Evolutionary conservation across 2,797 vertebrate species (phyloP), one percentile per base, ranked within the genome.

Genomic region (Echiichthys vipera): DNA sequence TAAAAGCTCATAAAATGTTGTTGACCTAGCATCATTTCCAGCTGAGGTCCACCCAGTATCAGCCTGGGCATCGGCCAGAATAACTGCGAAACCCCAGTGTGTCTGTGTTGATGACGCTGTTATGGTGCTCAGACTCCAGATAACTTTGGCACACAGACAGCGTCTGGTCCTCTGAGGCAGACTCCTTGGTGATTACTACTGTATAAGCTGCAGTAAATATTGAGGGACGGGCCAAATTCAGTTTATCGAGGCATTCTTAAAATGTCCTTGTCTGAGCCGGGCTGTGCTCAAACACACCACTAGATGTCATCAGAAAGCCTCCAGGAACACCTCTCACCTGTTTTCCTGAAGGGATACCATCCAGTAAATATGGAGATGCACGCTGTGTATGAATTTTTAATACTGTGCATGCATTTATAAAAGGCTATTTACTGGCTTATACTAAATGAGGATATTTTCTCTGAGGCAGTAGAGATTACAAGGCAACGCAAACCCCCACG

Each of bases 291-390:
- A 7, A 61, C 17, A 1, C 18, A 1, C 84, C 91, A 88, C 90
- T 89, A 91, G 91, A 78, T 88, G 91, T 84, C 89, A 85, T 63
- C 49, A 84, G 79, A 89, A 87, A 67, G 64, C 85, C 87, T 88
- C 78, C 45, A 50, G 42, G 79, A 56, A 55, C 8, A 6, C 29
- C 22, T 4, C 4, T 24, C 36, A 22, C 47, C 36, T 37, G 45
- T 57, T 57, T 36, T 67, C 51, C 70, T 71, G 22, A 46, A 82
- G 69, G 63, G 57, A 63, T 2, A 57, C 36, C 58, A 25, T 71
- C 53, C 70, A 79, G 50, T 17, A 51, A 56, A 57, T 22, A 59
- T 46, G 59, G 55, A 71, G 34, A 63, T 49, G 66, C 73, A 54
- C 51, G 62, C 18, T 36, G 30, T 56, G 63, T 29, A 70, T 70